These are phyloP conservation scores for Chrysochloris asiatica DNA, from an alignment of 2,113 vertebrate species.

Conservation along the genomic window DNA sequence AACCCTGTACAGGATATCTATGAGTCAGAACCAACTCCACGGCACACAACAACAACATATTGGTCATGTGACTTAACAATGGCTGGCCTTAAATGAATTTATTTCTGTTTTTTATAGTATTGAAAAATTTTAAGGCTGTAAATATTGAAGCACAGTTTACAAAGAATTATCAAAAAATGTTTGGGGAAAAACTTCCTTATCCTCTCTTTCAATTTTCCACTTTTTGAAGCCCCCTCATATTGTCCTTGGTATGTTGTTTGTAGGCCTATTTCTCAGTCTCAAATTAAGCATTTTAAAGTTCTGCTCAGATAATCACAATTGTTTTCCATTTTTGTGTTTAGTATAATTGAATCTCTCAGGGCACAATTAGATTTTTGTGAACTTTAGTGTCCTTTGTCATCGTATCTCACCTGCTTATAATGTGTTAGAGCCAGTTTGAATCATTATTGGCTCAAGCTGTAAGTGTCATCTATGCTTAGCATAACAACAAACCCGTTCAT, in stretches of 20 bases:
- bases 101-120: not conserved
- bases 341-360: not conserved
- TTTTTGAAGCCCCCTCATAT: too few species aligned
- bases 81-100: not conserved
- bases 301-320: not conserved
- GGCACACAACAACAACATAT: too few species aligned
- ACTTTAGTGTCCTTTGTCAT: too few species aligned
- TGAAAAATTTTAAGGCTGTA: not conserved
- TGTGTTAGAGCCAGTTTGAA: not conserved
- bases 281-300: not conserved
- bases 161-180: too few species aligned
- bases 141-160: not conserved
- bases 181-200: too few species aligned
- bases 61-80: not conserved
- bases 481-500: not conserved
- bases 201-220: too few species aligned
- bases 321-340: slow-evolving; percentile 12
- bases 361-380: not conserved
- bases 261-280: slow-evolving; percentile 1
- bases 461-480: not conserved
- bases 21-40: too few species aligned
- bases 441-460: not conserved
- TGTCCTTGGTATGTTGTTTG: too few species aligned
- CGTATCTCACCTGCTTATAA: not conserved
- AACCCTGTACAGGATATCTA: too few species aligned